Percentiles rank a stretch among this genome's conserved stretches.
These are phyloP conservation scores for Drosophila murphyi DNA, from an alignment of 1,140 invertebrate species.

Conservation along the genomic window DNA sequence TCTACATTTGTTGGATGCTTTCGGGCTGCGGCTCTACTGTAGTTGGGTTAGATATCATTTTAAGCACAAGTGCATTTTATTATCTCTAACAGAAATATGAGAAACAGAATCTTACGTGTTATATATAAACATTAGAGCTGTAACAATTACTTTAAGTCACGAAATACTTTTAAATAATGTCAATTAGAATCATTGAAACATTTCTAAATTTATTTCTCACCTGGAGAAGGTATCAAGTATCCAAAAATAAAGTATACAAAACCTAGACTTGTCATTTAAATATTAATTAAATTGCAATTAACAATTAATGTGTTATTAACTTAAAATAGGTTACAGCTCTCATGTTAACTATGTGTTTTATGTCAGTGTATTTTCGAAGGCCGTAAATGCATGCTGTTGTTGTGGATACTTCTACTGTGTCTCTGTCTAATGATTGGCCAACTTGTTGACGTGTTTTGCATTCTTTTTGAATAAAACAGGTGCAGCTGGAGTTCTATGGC, in stretches of 20 bases:
- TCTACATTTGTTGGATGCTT: no score
- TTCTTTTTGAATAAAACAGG: conserved; percentile 80
- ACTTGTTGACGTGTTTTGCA: not conserved
- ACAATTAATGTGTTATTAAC: not conserved
- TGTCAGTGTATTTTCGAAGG: not conserved
- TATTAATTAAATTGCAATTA: no score
- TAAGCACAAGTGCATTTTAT: no score
- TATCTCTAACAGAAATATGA: not conserved
- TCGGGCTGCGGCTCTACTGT: no score
- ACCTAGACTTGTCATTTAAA: no score
- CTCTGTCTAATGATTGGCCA: not conserved
- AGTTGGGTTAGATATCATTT: no score
- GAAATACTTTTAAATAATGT: not conserved
- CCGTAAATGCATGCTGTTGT: not conserved
- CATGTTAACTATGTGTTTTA: no score
- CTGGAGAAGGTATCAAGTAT: no score
- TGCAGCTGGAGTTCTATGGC: conserved; percentile 96
- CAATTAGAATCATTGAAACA: not conserved
- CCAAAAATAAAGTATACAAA: no score
- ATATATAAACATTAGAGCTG: not conserved
- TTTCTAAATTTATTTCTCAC: not conserved
- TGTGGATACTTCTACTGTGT: not conserved
- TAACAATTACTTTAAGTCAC: not conserved
- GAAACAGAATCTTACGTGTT: not conserved
- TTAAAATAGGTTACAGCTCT: not conserved